Conservation (phyloP, 2,888 invertebrate genomes). For the Drosophila vallismaia region DNA sequence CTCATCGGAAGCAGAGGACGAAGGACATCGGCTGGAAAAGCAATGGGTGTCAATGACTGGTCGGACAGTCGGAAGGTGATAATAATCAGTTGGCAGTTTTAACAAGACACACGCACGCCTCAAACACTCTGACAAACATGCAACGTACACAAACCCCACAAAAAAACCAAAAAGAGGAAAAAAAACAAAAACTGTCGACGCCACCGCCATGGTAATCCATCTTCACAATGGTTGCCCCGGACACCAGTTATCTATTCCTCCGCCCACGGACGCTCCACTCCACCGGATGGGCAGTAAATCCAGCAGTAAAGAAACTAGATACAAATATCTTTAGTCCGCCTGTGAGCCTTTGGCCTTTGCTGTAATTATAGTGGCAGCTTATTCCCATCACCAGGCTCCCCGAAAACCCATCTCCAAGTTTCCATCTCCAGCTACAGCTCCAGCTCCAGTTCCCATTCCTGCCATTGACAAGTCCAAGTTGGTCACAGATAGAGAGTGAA, state of each 20-base stretch:
- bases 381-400: conserved; percentile 33
- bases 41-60: conserved; percentile 71
- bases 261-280: neutral
- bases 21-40: neutral
- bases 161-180: conserved; percentile 9
- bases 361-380: conserved; percentile 72
- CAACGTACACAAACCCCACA: conserved; percentile 53
- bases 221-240: conserved; percentile 71
- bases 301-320: conserved; percentile 69
- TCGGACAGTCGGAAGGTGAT: conserved; percentile 64
- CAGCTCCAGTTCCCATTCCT: conserved; percentile 21
- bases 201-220: conserved; percentile 68
- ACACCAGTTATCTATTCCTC: conserved; percentile 47
- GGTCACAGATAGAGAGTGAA: conserved; percentile 44
- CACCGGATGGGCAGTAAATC: conserved; percentile 54
- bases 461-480: conserved; percentile 76
- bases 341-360: conserved; percentile 56
- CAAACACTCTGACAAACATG: conserved; percentile 16
- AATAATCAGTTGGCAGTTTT: conserved; percentile 75
- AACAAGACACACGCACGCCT: conserved; percentile 68
- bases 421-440: neutral
- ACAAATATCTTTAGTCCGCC: conserved; percentile 65
- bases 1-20: neutral
- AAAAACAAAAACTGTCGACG: conserved; percentile 38
- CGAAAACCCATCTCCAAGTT: neutral